A percentile compares a stretch with the other conserved stretches of the same genome.
These are phyloP conservation scores for Dasypolia templi DNA, from an alignment of 2,888 invertebrate species.

Conservation along the genomic window DNA sequence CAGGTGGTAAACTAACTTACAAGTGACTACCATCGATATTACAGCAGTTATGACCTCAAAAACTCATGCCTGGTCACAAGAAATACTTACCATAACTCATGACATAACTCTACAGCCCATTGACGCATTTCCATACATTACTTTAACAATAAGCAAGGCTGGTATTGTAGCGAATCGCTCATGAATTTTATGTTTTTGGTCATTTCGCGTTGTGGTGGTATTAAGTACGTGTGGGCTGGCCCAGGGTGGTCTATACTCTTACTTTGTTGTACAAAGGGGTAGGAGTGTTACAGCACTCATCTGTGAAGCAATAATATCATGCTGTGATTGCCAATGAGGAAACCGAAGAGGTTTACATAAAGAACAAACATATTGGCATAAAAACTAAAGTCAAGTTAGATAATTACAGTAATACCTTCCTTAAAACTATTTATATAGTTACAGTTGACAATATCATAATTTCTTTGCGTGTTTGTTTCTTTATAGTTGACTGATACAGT, in stretches of 20 bases:
- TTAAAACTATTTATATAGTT: background rate
- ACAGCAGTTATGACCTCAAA: slow-evolving; percentile 35
- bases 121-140: slow-evolving; percentile 54
- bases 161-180: slow-evolving; percentile 39
- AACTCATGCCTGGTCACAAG: slow-evolving; percentile 25
- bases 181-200: slow-evolving; percentile 50
- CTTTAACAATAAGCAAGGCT: slow-evolving; percentile 37
- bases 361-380: background rate
- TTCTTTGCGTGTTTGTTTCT: background rate
- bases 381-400: background rate
- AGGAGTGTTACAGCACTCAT: background rate
- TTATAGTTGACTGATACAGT: too few species aligned
- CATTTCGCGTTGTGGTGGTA: slow-evolving; percentile 27
- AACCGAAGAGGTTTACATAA: background rate
- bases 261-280: slow-evolving; percentile 43
- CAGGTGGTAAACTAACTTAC: slow-evolving; percentile 13
- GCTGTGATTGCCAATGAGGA: background rate
- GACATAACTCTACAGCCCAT: slow-evolving; percentile 29
- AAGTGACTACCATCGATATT: background rate
- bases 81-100: slow-evolving; percentile 24
- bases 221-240: slow-evolving; percentile 37
- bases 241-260: slow-evolving; percentile 41
- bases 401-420: background rate
- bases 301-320: slow-evolving; percentile 7
- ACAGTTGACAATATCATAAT: background rate